These are phyloP conservation scores for Herminia tarsipennalis DNA, from an alignment of 2,888 invertebrate genomes.

Conservation along the genomic window DNA sequence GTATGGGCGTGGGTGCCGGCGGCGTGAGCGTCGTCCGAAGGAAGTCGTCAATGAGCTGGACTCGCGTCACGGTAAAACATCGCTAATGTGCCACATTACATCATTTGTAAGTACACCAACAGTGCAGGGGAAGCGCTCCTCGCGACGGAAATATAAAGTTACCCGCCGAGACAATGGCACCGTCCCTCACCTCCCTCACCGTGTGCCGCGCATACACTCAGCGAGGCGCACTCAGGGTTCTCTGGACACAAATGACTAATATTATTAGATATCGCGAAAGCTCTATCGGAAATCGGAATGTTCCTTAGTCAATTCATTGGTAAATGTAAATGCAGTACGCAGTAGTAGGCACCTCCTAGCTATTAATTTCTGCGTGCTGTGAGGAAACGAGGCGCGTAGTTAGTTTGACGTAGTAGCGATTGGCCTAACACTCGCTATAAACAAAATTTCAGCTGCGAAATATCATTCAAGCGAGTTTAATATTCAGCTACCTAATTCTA, in stretches of 20 bases:
- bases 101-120: conserved; percentile 41
- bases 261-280: not conserved
- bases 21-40: conserved; percentile 27
- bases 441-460: conserved; percentile 40
- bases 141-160: conserved; percentile 46
- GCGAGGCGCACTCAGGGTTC: too few relatives aligned
- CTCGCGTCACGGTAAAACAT: conserved; percentile 31
- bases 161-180: conserved; percentile 24
- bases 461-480: conserved; percentile 24
- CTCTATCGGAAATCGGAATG: conserved; percentile 3
- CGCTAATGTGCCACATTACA: conserved; percentile 41
- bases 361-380: conserved; percentile 2
- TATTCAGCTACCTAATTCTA: conserved; percentile 7
- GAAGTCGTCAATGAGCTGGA: conserved; percentile 52
- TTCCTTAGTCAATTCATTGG: conserved; percentile 5
- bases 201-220: too few relatives aligned
- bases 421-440: conserved; percentile 13
- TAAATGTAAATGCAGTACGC: not conserved
- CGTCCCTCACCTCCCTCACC: not conserved
- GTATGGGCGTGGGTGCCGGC: conserved; percentile 27
- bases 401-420: conserved; percentile 12
- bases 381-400: not conserved
- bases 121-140: conserved; percentile 34
- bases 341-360: too few relatives aligned
- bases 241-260: not conserved